Conservation (phyloP, 2,888 invertebrate species). For the Amiota mariae region DNA sequence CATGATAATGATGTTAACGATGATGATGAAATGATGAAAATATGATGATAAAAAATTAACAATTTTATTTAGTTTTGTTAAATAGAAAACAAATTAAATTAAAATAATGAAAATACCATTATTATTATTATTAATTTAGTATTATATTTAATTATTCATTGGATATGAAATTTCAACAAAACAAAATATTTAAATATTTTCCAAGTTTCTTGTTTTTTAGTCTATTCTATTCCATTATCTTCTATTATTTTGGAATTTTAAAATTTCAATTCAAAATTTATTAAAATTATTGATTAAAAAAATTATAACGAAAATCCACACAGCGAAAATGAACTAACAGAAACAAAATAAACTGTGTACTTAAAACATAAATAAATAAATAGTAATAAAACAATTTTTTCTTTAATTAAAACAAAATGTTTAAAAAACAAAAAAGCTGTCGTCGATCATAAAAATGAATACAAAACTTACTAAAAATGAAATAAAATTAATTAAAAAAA, state of each 20-base stretch:
- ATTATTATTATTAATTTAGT: too few relatives aligned
- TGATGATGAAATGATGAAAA: too few relatives aligned
- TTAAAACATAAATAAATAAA: conserved; percentile 46
- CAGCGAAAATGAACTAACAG: conserved; percentile 59
- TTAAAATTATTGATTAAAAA: conserved; percentile 47
- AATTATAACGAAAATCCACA: conserved; percentile 64
- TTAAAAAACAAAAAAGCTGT: conserved; percentile 26
- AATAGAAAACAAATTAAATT: conserved; percentile 32
- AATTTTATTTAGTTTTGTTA: too few relatives aligned
- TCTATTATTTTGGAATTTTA: too few relatives aligned
- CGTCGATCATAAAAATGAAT: conserved; percentile 2
- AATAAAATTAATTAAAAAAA: conserved; percentile 29
- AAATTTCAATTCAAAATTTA: conserved; percentile 51
- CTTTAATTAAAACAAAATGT: conserved; percentile 21
- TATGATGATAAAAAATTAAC: not conserved
- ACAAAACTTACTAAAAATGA: conserved; percentile 38
- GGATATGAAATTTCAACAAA: too few relatives aligned
- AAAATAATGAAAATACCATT: conserved; percentile 32
- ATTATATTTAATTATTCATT: too few relatives aligned
- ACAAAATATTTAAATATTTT: too few relatives aligned
- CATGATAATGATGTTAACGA: too few relatives aligned
- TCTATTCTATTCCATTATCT: not conserved
- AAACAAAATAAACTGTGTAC: conserved; percentile 44
- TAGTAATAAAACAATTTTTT: conserved; percentile 47
- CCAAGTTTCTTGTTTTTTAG: not conserved